Base-by-base conservation (phyloP, 2,113 vertebrate species). In the Anguilla rostrata region DNA sequence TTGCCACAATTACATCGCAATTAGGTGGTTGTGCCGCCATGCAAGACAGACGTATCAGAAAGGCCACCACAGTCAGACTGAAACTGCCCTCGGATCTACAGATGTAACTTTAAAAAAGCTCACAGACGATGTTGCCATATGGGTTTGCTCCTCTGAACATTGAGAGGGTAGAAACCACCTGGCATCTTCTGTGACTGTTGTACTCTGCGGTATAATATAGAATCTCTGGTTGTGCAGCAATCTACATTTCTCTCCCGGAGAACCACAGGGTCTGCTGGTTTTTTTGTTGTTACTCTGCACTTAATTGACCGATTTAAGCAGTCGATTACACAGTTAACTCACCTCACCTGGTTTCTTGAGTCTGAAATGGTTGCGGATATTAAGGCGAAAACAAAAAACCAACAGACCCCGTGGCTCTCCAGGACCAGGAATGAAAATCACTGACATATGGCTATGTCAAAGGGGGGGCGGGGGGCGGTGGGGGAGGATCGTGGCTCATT, bases 1-100 rank as follows among this genome's bases (percentile, higher is more conserved):
- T 87, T 90, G 84, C 46, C 88, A 81, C 88, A 86, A 90, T 88
- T 87, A 90, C 46, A 12, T 81, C 82, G 84, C 82, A 90, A 88
- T 41, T 84, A 87, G 86, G 39, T 39, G 53, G 57, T 81, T 78
- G 83, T 84, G 82, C 87, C 9, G 87, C 87, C 84, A 87, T 46
- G 49, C 18, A 39, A 43, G 88, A 88, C 89, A 87, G 91, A 88
- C 85, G 83, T 84, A 86, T 90, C 90, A 89, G 88, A 88, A 34
- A 89, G 88, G 87, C 90, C 89, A 88, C 84, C 89, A 86, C 75
- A 87, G 89, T 87, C 5, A 83, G 89, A 71, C 89, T 87, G 83
- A 87, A 83, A 86, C 86, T 71, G 39, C 22, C 86, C 86, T 89
- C 88, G 89, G 83, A 84, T 81, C 81, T 83, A 39, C 87, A 89